Evolutionary conservation across 2,888 invertebrate genomes (phyloP), one percentile per base, ranked within the genome.

Genomic region (Scaptodrosophila latifasciaeformis): DNA sequence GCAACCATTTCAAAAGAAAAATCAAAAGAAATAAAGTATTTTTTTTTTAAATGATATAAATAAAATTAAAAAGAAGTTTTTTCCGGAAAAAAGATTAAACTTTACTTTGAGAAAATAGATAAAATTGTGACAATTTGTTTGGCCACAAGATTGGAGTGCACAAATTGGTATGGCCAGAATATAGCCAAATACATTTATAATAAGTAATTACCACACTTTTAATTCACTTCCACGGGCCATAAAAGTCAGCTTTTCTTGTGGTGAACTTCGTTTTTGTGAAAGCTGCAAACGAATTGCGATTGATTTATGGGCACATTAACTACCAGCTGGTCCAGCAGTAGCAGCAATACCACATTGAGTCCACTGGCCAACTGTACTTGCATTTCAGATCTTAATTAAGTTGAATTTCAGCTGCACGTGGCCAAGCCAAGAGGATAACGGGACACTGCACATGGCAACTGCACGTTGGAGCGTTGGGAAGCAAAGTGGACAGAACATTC

Each of bases 261-360:
- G n/a, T n/a, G n/a, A 5, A 24, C 31, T 31, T 10, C 19, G 21
- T 40, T 21, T 40, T 40, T 40, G 21, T 40, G 40, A 10, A n/a
- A 63, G 46, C 57, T 56, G 54, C 60, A 39, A 42, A 57, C 48
- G 65, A 60, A 65, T 74, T 75, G 62, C 66, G 77, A 63, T 63
- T 68, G 75, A 75, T 74, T 75, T 75, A 75, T 77, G 66, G 70
- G 59, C 49, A 59, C 71, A 74, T 67, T 74, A 74, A 70, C 56
- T 39, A 67, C 44, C 67, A 57, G 34, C 35, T 7, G 9, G 17
- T 45, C 19, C 45, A 45, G 19, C 19, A 39, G 18, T n/a, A n/a
- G n/a, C n/a, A n/a, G 18, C 39, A 18, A 27, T 9, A 6, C 31
- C 17, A 7, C 27, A 3, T 24, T 24, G 3, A 7, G 4, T 24